Percentiles rank a stretch among this genome's conserved stretches.
Evolutionary conservation across 2,797 vertebrate genomes (phyloP).

Genomic region (Oryzias sinensis): DNA sequence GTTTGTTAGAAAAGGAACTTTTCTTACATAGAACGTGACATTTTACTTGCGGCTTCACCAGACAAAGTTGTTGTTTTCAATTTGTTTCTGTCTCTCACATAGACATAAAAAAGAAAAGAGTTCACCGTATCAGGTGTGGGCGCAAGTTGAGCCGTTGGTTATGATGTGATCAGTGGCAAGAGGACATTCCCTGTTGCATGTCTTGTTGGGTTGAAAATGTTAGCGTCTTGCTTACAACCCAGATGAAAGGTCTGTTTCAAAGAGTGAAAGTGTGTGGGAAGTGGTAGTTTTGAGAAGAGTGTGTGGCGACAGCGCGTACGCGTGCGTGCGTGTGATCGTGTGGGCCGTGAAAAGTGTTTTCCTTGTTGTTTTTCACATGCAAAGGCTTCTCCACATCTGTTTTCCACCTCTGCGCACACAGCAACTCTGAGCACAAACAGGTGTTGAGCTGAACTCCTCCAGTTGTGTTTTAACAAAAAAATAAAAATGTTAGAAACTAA

Average conservation of each 20-base stretch:
- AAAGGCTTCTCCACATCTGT: not conserved
- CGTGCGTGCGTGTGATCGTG: slow-evolving; percentile 21
- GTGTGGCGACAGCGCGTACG: not conserved
- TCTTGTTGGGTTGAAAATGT: slow-evolving; percentile 33
- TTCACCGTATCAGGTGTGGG: slow-evolving; percentile 44
- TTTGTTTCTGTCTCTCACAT: slow-evolving; percentile 34
- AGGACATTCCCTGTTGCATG: slow-evolving; percentile 29
- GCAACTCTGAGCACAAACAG: no score
- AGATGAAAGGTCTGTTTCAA: slow-evolving; percentile 43
- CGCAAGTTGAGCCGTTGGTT: slow-evolving; percentile 38
- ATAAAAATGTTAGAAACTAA: not conserved
- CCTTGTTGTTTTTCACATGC: not conserved
- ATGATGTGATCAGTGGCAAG: slow-evolving; percentile 36
- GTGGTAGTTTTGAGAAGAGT: slow-evolving; percentile 9
- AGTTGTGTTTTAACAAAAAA: not conserved
- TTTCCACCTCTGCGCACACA: slow-evolving; percentile 2
- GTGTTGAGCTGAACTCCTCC: not conserved
- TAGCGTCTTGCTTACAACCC: slow-evolving; percentile 30
- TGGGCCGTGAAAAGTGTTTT: slow-evolving; percentile 12
- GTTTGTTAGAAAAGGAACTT: slow-evolving; percentile 33
- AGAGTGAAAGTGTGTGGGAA: slow-evolving; percentile 62
- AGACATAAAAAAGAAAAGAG: slow-evolving; percentile 1
- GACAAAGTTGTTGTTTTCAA: slow-evolving; percentile 62
- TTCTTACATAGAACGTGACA: slow-evolving; percentile 51
- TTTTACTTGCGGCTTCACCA: slow-evolving; percentile 63